These are phyloP conservation scores for Cheumatopsyche charites DNA, from an alignment of 1,140 invertebrate species.

Conservation along the genomic window DNA sequence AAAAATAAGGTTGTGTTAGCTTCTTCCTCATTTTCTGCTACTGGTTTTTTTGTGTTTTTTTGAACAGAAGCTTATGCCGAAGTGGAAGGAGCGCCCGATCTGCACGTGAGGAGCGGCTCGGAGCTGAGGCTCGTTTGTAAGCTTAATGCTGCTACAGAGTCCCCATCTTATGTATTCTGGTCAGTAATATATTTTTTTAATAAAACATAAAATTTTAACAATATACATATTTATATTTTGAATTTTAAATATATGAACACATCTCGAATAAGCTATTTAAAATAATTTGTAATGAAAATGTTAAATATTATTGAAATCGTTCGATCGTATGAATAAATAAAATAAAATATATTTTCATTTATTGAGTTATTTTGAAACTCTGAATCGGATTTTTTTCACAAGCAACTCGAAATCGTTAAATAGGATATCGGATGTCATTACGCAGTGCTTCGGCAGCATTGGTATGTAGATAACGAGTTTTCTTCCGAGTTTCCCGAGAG, in stretches of 20 bases:
- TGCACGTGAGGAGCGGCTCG: conserved; percentile 76
- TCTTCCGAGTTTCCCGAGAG: not conserved
- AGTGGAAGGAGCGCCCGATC: conserved; percentile 76
- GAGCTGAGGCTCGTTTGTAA: conserved; percentile 74
- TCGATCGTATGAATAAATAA: too few species aligned
- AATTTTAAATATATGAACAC: too few species aligned
- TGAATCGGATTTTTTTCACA: too few species aligned
- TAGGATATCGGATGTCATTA: conserved; percentile 4
- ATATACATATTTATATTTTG: too few species aligned
- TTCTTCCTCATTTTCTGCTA: conserved; percentile 14
- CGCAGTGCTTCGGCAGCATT: not conserved
- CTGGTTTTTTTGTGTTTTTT: conserved; percentile 19
- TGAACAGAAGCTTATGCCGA: conserved; percentile 73
- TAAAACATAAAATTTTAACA: too few species aligned
- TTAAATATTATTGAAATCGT: too few species aligned
- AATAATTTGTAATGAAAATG: too few species aligned
- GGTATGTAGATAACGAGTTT: conserved; percentile 4
- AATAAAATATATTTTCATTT: too few species aligned
- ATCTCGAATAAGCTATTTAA: too few species aligned
- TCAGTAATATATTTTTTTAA: conserved; percentile 45
- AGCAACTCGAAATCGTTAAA: not conserved
- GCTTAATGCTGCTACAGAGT: conserved; percentile 72
- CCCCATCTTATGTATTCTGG: conserved; percentile 82
- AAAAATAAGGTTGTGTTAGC: conserved; percentile 5
- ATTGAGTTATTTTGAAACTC: too few species aligned